Base-by-base conservation (phyloP, 2,797 vertebrate species). In the Furcifer pardalis region DNA sequence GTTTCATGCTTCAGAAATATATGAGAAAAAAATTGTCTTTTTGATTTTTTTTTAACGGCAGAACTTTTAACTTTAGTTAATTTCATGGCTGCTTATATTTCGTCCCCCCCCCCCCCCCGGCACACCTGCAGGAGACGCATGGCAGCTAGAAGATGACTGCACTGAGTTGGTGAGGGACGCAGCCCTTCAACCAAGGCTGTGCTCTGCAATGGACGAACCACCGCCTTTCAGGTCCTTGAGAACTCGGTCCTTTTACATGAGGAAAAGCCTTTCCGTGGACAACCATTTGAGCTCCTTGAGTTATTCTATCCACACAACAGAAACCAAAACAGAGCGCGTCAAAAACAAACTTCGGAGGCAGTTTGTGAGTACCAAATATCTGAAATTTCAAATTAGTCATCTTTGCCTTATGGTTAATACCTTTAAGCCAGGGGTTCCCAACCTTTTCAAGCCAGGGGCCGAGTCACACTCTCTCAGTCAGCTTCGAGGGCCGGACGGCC, bases 341-440 rank as follows among this genome's bases (percentile, higher is more conserved):
- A 97, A 97, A 94, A 96, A 95, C 84, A 98, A 97, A 90, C 97
- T 98, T 89, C 97, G 97, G 92, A 96, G 98, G 35, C 98, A 98
- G 63, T 98, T 98, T 82, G 98, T 98, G 92, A 98, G 98, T 98
- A 90, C 62, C 7, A 0, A 7, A 17, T 17, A 60, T 3, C 0
- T 62, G 42, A n/a, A n/a, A 10, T 2, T 5, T 71, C 65, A 59
- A 27, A 15, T 35, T 2, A 5, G 21, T 44, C 19, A 1, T 35
- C 23, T 56, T 65, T 19, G 19, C 32, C 7, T 15, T 68, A 1
- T 1, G 10, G 1, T 59, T 1, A 19, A 42, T 69, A 27, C 7
- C 32, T 60, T 72, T 37, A 23, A 42, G 25, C 56, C 56, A 59
- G n/a, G n/a, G n/a, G n/a, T n/a, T n/a, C n/a, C n/a, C n/a, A n/a